Percentiles rank a stretch among this genome's conserved stretches.
These are phyloP conservation scores for Seira sanloemensis DNA, from an alignment of 2,888 invertebrate genomes.

Conservation along the genomic window DNA sequence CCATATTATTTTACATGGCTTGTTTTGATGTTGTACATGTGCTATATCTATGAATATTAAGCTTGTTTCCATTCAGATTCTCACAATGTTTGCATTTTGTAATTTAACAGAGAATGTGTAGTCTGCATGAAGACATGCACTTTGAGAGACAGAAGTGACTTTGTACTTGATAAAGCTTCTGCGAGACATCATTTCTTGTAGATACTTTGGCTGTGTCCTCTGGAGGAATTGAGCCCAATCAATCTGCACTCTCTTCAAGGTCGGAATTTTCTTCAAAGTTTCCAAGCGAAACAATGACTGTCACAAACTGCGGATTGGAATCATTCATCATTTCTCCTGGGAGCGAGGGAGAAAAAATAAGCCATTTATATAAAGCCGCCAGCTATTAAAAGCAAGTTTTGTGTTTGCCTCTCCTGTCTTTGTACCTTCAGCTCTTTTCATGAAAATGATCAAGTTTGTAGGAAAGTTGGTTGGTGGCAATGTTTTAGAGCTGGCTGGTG, in stretches of 20 bases:
- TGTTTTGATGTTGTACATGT: not conserved
- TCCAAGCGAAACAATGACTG: constrained; percentile 50
- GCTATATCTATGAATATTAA: not conserved
- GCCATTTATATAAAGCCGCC: constrained; percentile 24
- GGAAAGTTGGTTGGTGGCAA: constrained; percentile 17
- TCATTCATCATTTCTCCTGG: constrained; percentile 54
- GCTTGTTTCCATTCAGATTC: no score
- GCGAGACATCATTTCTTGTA: no score
- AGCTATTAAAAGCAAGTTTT: constrained; percentile 20
- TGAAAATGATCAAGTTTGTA: not conserved
- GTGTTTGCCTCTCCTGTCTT: no score
- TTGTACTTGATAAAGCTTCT: no score
- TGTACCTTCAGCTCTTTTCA: no score
- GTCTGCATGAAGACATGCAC: no score
- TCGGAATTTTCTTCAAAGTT: constrained; percentile 30
- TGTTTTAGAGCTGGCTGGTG: constrained; percentile 33
- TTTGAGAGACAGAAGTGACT: no score
- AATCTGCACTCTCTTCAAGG: constrained; percentile 25
- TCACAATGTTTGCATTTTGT: no score
- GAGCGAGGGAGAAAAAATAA: constrained; percentile 33
- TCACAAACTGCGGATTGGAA: constrained; percentile 45
- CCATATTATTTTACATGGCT: not conserved
- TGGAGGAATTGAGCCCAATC: no score
- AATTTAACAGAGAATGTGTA: no score
- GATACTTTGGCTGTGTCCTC: no score